phyloP scores from a whole-genome alignment of 2,797 vertebrate species.

The Schizopygopsis pylzovi region DNA sequence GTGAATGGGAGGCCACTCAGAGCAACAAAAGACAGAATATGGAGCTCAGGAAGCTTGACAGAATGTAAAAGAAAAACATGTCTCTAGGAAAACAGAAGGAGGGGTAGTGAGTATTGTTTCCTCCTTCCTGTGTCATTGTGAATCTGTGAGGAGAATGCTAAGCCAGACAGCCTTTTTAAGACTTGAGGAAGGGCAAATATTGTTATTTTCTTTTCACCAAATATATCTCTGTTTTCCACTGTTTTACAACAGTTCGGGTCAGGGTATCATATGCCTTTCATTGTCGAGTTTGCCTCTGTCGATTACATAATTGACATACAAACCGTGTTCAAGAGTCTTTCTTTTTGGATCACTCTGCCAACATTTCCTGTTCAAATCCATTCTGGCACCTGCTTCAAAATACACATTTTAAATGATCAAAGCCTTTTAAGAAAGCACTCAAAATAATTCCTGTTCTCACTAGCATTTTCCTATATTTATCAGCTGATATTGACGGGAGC shows the following conservation, averaged over 20 bases:
- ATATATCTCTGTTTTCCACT: conserved; percentile 51
- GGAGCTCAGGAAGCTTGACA: conserved; percentile 82
- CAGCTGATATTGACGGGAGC: not conserved
- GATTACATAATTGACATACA: conserved; percentile 10
- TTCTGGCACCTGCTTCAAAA: conserved; percentile 4
- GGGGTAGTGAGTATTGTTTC: conserved; percentile 78
- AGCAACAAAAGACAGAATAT: conserved; percentile 79
- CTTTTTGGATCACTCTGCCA: conserved; percentile 1
- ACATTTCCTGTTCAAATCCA: conserved; percentile 37
- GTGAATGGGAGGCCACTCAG: conserved; percentile 69
- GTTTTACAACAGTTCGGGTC: conserved; percentile 33
- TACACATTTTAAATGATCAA: conserved; percentile 27
- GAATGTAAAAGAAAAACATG: conserved; percentile 73
- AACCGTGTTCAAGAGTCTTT: not conserved
- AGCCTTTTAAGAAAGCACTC: conserved; percentile 21
- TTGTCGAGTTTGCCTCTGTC: not conserved
- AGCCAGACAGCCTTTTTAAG: conserved; percentile 57
- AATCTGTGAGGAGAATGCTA: conserved; percentile 58
- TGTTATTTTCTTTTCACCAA: conserved; percentile 50
- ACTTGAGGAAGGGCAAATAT: conserved; percentile 54
- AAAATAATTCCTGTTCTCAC: conserved; percentile 8
- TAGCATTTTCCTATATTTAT: conserved; percentile 5
- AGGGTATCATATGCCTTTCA: conserved; percentile 41
- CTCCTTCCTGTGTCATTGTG: conserved; percentile 81
- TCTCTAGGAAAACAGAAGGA: conserved; percentile 77